Percentiles rank a stretch among this genome's conserved stretches.
Evolutionary conservation across 2,113 vertebrate genomes (phyloP).

Genomic region (Tympanuchus pallidicinctus): DNA sequence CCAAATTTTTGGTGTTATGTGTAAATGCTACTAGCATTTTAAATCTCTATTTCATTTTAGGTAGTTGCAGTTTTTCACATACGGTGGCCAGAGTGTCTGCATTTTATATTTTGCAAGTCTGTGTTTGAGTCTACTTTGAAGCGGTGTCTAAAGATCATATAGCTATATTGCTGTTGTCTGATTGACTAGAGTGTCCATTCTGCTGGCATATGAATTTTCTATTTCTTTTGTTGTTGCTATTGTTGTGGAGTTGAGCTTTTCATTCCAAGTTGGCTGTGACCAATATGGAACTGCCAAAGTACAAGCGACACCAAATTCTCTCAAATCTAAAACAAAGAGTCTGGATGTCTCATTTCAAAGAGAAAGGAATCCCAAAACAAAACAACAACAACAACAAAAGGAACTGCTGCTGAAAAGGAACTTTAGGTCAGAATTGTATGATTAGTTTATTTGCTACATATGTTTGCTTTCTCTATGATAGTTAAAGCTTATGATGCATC

Average conservation of each 20-base stretch:
- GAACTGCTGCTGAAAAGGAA: not conserved
- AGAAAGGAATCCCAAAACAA: not conserved
- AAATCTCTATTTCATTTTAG: not conserved
- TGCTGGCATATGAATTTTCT: rapidly evolving
- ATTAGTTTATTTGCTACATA: not conserved
- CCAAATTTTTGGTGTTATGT: not conserved
- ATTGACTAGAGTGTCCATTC: not conserved
- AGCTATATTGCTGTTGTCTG: not conserved
- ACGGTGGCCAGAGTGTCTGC: not conserved
- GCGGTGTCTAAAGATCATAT: not conserved
- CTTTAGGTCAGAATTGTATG: not conserved
- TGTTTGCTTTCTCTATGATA: not conserved
- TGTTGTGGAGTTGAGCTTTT: not conserved
- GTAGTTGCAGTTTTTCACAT: rapidly evolving
- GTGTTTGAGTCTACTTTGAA: not conserved
- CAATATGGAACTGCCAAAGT: not conserved
- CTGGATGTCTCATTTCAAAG: not conserved
- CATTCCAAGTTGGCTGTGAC: not conserved
- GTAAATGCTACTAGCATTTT: not conserved
- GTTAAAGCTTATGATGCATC: not conserved
- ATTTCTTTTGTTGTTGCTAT: not conserved
- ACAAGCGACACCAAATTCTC: not conserved
- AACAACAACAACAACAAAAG: not conserved
- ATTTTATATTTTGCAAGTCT: not conserved
- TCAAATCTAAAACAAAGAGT: not conserved